Base-by-base conservation (phyloP, 1,140 invertebrate species). In the Scaptomyza pallida region DNA sequence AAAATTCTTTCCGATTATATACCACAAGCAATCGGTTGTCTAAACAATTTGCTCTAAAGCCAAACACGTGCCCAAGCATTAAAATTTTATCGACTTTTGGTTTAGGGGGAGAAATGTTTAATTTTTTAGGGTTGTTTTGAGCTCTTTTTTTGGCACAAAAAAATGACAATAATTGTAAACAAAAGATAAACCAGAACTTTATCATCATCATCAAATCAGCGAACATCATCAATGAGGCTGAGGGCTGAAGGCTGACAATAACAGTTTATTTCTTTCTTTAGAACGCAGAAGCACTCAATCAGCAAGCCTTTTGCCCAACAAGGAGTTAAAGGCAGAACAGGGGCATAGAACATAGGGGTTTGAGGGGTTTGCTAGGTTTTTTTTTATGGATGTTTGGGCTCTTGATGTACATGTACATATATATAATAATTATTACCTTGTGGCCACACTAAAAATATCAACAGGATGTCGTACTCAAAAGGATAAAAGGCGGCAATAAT, bases 391-490 rank as follows among this genome's bases (percentile, higher is more conserved):
- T 60, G 35, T 21, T 10, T n/a, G n/a, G n/a, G n/a, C 17, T 17
- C 4, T 26, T 26, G 23, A 4, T 5, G 23, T 35, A 61, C 33
- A 21, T 30, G 26, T 0, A 30, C 26, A 47, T 40, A 37, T 16
- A 52, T 60, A 48, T 69, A 75, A 64, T 75, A 56, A 68, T 75
- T 69, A 76, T 76, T 76, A 76, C 71, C 74, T 76, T 69, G 70
- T 62, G 74, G 55, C 71, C 71, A 73, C 67, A 76, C 65, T 77
- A 70, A 77, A 77, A 65, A 61, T 77, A 77, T 70, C 75, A 75
- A 78, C 75, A 78, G 72, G 72, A 72, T 75, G 70, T 72, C 69
- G 52, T 33, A 10, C 35, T 43, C 33, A 76, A 75, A 76, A 63
- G 73, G 73, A 76, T 76, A 73, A 73, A 68, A 62, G 69, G 33